These are phyloP conservation scores for Pedetes capensis DNA, from an alignment of 2,113 vertebrate species.

Conservation along the genomic window DNA sequence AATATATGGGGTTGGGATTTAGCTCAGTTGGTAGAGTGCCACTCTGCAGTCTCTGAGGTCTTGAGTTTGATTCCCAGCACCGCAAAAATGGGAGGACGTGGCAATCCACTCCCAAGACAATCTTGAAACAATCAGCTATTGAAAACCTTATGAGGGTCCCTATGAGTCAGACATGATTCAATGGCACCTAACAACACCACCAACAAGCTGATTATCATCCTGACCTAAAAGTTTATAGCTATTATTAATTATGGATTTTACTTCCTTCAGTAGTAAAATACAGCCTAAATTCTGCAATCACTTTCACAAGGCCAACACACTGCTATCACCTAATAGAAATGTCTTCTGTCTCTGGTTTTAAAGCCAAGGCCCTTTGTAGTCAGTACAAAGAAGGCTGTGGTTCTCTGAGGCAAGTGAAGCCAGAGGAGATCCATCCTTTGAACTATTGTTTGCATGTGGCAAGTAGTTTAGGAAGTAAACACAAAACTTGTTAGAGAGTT, in stretches of 20 bases:
- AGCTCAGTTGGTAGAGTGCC: no score
- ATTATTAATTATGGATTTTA: slow-evolving; percentile 2
- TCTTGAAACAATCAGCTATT: no score
- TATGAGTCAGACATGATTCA: no score
- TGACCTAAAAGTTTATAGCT: not conserved
- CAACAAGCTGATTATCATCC: not conserved
- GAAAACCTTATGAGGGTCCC: no score
- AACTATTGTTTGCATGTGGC: not conserved
- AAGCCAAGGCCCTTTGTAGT: slow-evolving; percentile 2
- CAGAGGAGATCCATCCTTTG: not conserved
- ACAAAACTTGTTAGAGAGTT: not conserved
- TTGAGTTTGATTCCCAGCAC: no score
- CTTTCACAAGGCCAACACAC: not conserved
- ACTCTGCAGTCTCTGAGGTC: no score
- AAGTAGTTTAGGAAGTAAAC: not conserved
- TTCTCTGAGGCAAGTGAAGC: not conserved
- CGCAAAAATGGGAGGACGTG: no score
- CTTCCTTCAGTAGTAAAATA: not conserved
- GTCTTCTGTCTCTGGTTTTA: slow-evolving; percentile 1
- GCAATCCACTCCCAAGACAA: no score
- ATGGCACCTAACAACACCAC: no score
- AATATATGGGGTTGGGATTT: no score
- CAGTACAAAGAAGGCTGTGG: not conserved
- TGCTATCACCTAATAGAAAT: not conserved
- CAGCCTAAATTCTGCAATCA: not conserved